Evolutionary conservation across 2,888 invertebrate genomes (phyloP).

Genomic region (Campoplex nolae): DNA sequence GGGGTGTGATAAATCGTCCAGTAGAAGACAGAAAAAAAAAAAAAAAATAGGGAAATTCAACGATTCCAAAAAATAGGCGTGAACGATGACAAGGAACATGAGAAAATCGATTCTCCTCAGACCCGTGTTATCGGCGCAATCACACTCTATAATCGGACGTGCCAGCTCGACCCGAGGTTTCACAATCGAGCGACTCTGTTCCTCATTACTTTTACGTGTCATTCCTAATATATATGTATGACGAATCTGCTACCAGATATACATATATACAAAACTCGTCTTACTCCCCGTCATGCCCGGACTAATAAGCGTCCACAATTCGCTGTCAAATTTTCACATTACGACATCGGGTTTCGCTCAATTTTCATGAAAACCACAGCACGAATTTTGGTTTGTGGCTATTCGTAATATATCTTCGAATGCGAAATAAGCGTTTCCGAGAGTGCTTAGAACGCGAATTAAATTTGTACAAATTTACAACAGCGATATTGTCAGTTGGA

Average conservation of each 20-base stretch:
- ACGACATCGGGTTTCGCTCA: conserved; percentile 24
- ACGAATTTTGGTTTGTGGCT: background rate
- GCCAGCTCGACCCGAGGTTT: background rate
- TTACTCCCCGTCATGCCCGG: background rate
- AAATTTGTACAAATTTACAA: background rate
- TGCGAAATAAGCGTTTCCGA: background rate
- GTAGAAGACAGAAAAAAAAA: conserved; percentile 29
- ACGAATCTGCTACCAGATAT: background rate
- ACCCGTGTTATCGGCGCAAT: conserved; percentile 8
- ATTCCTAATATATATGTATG: background rate
- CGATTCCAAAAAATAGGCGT: background rate
- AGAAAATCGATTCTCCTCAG: conserved; percentile 68
- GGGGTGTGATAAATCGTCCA: conserved; percentile 29
- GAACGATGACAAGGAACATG: background rate
- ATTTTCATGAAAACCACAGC: background rate
- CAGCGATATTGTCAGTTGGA: background rate
- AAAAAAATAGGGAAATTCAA: background rate
- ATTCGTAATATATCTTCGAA: background rate
- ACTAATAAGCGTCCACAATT: conserved; percentile 18
- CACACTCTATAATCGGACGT: background rate
- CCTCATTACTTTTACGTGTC: background rate
- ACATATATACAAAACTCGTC: background rate
- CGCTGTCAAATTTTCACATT: conserved; percentile 5
- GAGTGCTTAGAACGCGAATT: background rate
- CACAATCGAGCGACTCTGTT: conserved; percentile 6